Base-by-base conservation (phyloP, 2,113 vertebrate species). In the Jacana jacana region DNA sequence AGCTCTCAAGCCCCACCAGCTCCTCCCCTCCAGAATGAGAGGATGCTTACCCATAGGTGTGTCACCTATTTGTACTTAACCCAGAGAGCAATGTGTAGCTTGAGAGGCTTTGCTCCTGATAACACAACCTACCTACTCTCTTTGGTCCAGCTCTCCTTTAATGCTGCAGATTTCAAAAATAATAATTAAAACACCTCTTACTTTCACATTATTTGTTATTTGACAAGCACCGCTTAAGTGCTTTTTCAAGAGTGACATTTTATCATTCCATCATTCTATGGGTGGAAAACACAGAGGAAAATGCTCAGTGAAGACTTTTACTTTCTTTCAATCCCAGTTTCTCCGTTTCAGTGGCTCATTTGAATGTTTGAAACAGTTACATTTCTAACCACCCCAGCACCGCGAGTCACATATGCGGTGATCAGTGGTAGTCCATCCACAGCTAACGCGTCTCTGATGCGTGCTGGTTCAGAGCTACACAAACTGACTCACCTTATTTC, bases 81-180 rank as follows among this genome's bases (percentile, higher is more conserved):
- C 10, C 48, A 30, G 37, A 77, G 4, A 61, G 10, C 23, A 66
- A 35, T 0, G 5, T 63, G 35, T 7, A 90, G 71, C 61, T 35
- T 49, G 25, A 73, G 37, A 65, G 37, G 20, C 44, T 93, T 85
- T 80, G 22, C 31, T 63, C 33, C 61, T 20, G 17, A 2, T 33
- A 72, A 61, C 15, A 55, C 39, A 71, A 22, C 11, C 72, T 83
- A 51, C 31, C 0, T 0, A 77, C 13, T 23, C 3, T 42, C 28
- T 58, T 55, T 66, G 14, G 37, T 77, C 20, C 46, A 82, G 40
- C 24, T 52, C 54, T 80, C 63, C 20, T 88, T 83, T 68, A 94
- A 83, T 19, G 14, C 13, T 35, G 8, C 46, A 2, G 48, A 55
- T 82, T 85, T 61, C 22, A 28, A 60, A 91, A 90, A 88, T 66